These are phyloP conservation scores for Zaprionus inermis DNA, from an alignment of 1,140 invertebrate species.

Conservation along the genomic window DNA sequence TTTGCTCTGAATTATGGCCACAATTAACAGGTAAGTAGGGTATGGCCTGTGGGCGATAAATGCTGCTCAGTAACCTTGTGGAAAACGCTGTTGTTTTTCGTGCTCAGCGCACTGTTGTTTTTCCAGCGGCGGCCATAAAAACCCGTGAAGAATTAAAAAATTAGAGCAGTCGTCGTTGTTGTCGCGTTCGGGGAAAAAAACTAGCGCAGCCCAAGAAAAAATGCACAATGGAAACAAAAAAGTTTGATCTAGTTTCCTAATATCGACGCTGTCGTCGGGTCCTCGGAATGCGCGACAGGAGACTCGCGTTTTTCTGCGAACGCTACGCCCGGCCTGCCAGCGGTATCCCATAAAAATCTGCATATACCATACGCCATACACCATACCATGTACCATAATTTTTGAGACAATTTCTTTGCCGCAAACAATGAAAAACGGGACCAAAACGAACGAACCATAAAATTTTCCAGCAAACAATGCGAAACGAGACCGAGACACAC, in stretches of 20 bases:
- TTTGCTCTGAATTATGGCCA: slow-evolving; percentile 52
- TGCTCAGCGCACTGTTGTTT: slow-evolving; percentile 28
- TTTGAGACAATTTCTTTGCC: slow-evolving; percentile 48
- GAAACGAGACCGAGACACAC: slow-evolving; percentile 51
- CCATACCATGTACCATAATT: slow-evolving; percentile 44
- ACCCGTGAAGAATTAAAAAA: slow-evolving; percentile 79
- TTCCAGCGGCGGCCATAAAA: slow-evolving; percentile 55
- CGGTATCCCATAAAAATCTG: slow-evolving; percentile 72
- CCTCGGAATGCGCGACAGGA: slow-evolving; percentile 64
- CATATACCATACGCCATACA: slow-evolving; percentile 54
- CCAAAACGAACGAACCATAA: slow-evolving; percentile 57
- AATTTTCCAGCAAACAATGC: slow-evolving; percentile 35
- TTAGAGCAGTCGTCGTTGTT: slow-evolving; percentile 64
- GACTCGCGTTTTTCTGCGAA: slow-evolving; percentile 57
- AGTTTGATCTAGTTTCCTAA: slow-evolving; percentile 76
- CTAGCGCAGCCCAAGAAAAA: slow-evolving; percentile 70
- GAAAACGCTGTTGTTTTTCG: slow-evolving; percentile 19
- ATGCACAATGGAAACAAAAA: slow-evolving; percentile 77
- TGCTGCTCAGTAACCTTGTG: slow-evolving; percentile 65
- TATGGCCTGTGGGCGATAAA: slow-evolving; percentile 31
- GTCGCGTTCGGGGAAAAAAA: slow-evolving; percentile 74
- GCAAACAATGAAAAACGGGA: slow-evolving; percentile 60
- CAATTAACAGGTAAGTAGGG: slow-evolving; percentile 75
- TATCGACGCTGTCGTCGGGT: slow-evolving; percentile 32
- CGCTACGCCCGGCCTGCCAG: not conserved